Evolutionary conservation across 2,888 invertebrate genomes (phyloP), one percentile per base, ranked within the genome.

Genomic region (Augochlorella aurata): DNA sequence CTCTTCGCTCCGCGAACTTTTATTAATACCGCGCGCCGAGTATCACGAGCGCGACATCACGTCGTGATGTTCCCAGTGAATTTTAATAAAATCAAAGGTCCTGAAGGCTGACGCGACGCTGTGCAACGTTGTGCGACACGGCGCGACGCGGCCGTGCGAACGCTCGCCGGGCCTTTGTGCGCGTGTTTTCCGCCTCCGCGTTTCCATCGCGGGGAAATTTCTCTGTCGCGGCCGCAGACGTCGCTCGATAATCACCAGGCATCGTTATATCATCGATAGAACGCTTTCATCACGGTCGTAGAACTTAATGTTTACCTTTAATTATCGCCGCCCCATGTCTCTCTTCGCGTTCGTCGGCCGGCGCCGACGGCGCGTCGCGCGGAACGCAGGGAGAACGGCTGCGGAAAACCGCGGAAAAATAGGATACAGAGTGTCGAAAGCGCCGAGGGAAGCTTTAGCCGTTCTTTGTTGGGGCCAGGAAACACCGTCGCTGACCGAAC

Each of bases 401-500:
- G 21, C 54, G 54, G 47, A 38, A 45, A 68, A 18, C 65, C 44
- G 44, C 14, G 5, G 2, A 18, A 24, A 54, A 67, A 63, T 74
- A 38, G 44, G 14, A 50, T 54, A 49, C 69, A 38, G 8, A 49
- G 8, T 65, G 69, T 47, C 49, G 79, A 65, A 65, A 70, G 54
- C 70, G 47, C n/a, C 38, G 16, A 14, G 45, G 24, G 44, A 38
- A 38, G 49, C 66, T 67, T n/a, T 61, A 66, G 8, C 1, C 16
- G 58, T 61, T 69, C 79, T 82, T 85, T 75, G 58, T 81, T 78
- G 66, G 69, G 9, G 24, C 47, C 72, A 61, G 52, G 77, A 81
- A 79, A 81, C 81, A 83, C 54, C 63, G 54, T 16, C 61, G 44
- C 74, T 73, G 83, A 83, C 87, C 87, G 88, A 89, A 89, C 85